Evolutionary conservation across 2,888 invertebrate species (phyloP).

Genomic region (Cryptocephalus primarius): DNA sequence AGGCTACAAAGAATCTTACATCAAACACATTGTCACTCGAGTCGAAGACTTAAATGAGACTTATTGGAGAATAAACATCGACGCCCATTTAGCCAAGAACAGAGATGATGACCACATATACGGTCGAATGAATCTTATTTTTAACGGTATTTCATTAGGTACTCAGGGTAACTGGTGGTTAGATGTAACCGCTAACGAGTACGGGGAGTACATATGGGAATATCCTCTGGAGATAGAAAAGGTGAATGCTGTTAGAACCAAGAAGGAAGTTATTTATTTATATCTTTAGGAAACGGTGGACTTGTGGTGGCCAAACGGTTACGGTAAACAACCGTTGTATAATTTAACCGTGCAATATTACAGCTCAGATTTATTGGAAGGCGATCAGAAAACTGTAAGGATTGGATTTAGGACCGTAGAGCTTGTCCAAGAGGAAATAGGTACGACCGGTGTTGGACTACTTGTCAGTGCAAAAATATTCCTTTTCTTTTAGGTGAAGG

Average conservation of each 20-base stretch:
- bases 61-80: slow-evolving; percentile 37
- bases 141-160: no score
- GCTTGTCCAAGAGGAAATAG: slow-evolving; percentile 62
- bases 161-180: no score
- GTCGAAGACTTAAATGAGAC: slow-evolving; percentile 21
- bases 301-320: slow-evolving; percentile 95
- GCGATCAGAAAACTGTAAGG: slow-evolving; percentile 40
- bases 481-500: slow-evolving; percentile 38
- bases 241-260: no score
- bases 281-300: slow-evolving; percentile 31
- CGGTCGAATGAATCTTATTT: background rate
- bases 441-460: slow-evolving; percentile 11
- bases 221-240: no score
- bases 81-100: slow-evolving; percentile 29
- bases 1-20: slow-evolving; percentile 48
- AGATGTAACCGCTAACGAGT: no score
- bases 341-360: slow-evolving; percentile 44
- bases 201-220: no score
- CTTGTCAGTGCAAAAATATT: no score
- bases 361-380: slow-evolving; percentile 27
- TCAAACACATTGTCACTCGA: slow-evolving; percentile 47
- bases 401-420: slow-evolving; percentile 83
- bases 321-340: slow-evolving; percentile 72
- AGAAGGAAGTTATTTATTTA: no score
- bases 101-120: slow-evolving; percentile 2